Conservation (phyloP, 2,888 invertebrate genomes). For the Podabrus alpinus region DNA sequence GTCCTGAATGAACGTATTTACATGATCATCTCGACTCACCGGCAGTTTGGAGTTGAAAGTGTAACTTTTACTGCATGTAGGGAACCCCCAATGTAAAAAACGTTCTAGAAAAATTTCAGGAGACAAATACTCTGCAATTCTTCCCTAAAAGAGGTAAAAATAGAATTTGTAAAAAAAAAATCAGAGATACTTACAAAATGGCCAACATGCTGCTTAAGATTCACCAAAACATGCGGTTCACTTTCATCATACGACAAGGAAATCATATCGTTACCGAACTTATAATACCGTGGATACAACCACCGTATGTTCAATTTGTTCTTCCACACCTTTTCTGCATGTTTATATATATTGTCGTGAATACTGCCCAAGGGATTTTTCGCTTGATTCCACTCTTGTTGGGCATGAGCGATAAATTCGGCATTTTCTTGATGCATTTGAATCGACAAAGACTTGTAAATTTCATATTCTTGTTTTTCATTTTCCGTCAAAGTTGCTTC, state of each 20-base stretch:
- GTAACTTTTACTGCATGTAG: slow-evolving; percentile 3
- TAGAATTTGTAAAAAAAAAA: background rate
- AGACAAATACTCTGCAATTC: slow-evolving; percentile 28
- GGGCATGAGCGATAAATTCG: slow-evolving; percentile 30
- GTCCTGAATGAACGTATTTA: slow-evolving; percentile 37
- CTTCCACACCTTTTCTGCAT: slow-evolving; percentile 33
- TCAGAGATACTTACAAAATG: slow-evolving; percentile 38
- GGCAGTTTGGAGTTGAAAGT: slow-evolving; percentile 33
- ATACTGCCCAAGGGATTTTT: background rate
- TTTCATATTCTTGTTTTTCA: slow-evolving; percentile 19
- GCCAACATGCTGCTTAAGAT: slow-evolving; percentile 34
- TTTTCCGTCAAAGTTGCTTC: slow-evolving; percentile 16
- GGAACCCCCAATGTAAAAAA: slow-evolving; percentile 16
- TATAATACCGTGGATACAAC: slow-evolving; percentile 41
- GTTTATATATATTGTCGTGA: slow-evolving; percentile 17
- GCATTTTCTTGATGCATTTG: slow-evolving; percentile 32
- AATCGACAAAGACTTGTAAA: background rate
- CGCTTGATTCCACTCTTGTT: slow-evolving; percentile 26
- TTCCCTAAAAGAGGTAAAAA: slow-evolving; percentile 28
- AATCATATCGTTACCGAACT: slow-evolving; percentile 28
- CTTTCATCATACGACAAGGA: slow-evolving; percentile 37
- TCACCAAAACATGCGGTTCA: slow-evolving; percentile 38
- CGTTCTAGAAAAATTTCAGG: slow-evolving; percentile 27
- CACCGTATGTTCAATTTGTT: slow-evolving; percentile 33
- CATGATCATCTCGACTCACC: slow-evolving; percentile 46